These are phyloP conservation scores for Luperina nickerlii DNA, from an alignment of 2,888 invertebrate genomes.

Conservation along the genomic window DNA sequence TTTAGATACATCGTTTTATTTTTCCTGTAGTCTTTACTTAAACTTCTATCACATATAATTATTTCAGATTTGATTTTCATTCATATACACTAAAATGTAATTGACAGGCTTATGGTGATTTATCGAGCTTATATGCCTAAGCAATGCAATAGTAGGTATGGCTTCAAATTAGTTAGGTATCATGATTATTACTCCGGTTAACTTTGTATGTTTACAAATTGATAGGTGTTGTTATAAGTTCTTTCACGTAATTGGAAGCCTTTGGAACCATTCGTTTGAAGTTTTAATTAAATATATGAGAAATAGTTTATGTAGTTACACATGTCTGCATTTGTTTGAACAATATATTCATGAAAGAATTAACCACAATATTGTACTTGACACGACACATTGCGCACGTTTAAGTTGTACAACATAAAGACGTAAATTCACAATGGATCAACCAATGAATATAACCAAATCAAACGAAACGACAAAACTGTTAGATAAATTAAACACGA, in stretches of 20 bases:
- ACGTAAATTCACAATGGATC: conserved; percentile 21
- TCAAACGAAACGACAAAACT: conserved; percentile 27
- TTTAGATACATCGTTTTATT: no score
- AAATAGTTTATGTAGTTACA: neutral
- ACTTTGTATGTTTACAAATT: conserved; percentile 27
- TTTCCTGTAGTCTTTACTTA: no score
- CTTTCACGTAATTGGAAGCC: neutral
- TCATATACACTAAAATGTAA: no score
- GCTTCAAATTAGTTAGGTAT: neutral
- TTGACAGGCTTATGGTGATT: no score
- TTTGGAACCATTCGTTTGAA: conserved; percentile 15
- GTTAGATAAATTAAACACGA: conserved; percentile 27
- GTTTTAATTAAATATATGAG: neutral
- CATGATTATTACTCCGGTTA: neutral
- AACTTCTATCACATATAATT: no score
- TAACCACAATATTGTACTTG: neutral
- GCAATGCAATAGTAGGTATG: no score
- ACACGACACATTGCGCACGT: neutral
- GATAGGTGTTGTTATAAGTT: neutral
- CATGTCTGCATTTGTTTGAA: neutral
- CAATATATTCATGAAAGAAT: neutral
- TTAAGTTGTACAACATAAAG: neutral
- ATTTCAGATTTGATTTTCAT: no score
- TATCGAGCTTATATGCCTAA: no score
- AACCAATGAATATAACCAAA: neutral